phyloP scores from a whole-genome alignment of 92 coral and sea anemone species.

The Montipora capitata region DNA sequence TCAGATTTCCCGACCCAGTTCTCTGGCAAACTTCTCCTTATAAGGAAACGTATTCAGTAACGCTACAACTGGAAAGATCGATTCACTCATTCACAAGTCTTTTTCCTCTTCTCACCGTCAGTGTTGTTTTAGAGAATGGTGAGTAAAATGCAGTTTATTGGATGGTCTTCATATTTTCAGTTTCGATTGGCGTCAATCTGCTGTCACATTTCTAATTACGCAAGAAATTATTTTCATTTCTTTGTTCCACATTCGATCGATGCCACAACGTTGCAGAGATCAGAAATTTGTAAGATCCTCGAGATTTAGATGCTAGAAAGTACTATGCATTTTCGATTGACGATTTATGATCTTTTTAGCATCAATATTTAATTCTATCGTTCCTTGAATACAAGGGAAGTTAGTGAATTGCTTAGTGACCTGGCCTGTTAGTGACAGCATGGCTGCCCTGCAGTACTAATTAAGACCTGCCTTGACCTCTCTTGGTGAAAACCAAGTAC shows the following conservation, averaged over 20 bases:
- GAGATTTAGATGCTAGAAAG: neutral
- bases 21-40: neutral
- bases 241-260: neutral
- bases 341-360: neutral
- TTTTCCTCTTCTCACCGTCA: no score
- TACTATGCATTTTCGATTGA: neutral
- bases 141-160: neutral
- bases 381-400: no score
- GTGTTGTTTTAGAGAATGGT: constrained; percentile 8
- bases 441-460: no score
- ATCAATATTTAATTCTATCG: no score
- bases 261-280: no score
- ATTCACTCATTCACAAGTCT: no score
- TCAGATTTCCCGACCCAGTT: constrained; percentile 38
- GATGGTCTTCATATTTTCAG: neutral
- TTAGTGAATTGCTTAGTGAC: no score
- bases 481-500: no score
- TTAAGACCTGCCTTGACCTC: no score
- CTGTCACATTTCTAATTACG: neutral
- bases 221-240: neutral
- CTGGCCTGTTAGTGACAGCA: no score
- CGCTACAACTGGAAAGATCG: neutral
- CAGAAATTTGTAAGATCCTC: neutral
- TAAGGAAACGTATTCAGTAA: constrained; percentile 3
- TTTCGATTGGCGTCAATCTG: neutral